Evolutionary conservation across 2,113 vertebrate genomes (phyloP), one percentile per base, ranked within the genome.

Genomic region (Triplophysa rosa): DNA sequence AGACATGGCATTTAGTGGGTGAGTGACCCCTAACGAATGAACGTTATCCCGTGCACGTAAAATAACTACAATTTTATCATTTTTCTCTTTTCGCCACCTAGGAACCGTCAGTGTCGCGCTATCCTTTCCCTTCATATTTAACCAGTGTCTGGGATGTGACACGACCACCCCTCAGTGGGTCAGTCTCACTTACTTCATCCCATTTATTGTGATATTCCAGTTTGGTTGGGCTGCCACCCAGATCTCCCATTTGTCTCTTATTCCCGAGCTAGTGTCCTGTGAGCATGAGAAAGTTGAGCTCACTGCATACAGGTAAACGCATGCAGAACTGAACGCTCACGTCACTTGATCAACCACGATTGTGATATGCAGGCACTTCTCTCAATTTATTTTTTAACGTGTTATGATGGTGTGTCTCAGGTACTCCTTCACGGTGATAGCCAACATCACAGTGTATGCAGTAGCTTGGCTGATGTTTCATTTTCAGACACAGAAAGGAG

Each of bases 151-250:
- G 69, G 95, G 92, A 67, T 98, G 96, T 19, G 77, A 80, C 8
- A 42, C 84, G 0, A 2, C 24, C 88, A 97, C 95, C 0, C 95
- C 97, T 0, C 93, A 95, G 84, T 97, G 94, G 94, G 96, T 87
- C 0, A 93, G 93, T 12, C 74, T 98, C 16, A 52, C 92, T 78
- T 98, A 96, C 91, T 99, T 96, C 7, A 84, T 91, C 21, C 96
- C 97, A 0, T 97, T 99, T 90, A 94, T 98, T 21, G 2, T 97
- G 75, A 80, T 98, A 88, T 98, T 98, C 86, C 97, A 99, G 89
- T 98, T 98, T 0, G 97, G 97, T 83, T 99, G 97, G 97, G 97
- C 97, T 0, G 95, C 97, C 68, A 95, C 94, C 0, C 97, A 99
- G 91, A 95, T 99, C 83, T 96, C 97, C 1, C 97, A 99, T 87